Base-by-base conservation (phyloP, 2,113 vertebrate species). In the Neotragus moschatus region DNA sequence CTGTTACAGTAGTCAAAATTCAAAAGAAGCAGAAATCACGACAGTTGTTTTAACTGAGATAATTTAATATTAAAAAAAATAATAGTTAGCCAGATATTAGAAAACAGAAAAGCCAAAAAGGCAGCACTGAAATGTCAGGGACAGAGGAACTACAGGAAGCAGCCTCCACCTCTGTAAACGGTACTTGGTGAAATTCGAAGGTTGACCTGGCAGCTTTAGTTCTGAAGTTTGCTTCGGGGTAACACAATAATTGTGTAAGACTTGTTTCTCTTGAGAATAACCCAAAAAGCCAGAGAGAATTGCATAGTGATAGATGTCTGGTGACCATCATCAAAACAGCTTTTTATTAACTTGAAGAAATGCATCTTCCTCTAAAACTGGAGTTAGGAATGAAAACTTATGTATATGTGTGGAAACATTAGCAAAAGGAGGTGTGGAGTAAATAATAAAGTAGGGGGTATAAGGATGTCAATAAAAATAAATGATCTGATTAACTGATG, bases 401-500 rank as follows among this genome's bases (percentile, higher is more conserved):
- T 19, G 36, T 36, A 70, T 63, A 1, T 21, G 30, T 39, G 17
- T 91, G n/a, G 45, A 77, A 89, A 49, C 16, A 43, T 86, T 45
- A 95, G 28, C 36, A 77, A 60, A 90, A 63, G 56, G 8, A 33
- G 26, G 19, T 89, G 15, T 30, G 58, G 7, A 61, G 5, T 84
- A 89, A 86, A 53, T 87, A 73, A 84, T 45, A 86, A 26, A 82
- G 15, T 61, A 75, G 23, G 90, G 3, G 8, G 2, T 45, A 30
- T 77, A 95, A 84, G 19, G 56, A 66, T 82, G 21, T 84, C 66
- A 94, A 4, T 26, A 70, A 47, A 90, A 96, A 87, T 55, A 96
- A 92, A 66, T 81, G n/a, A 55, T 55, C 55, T 43, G 28, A 92
- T 51, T 91, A 87, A 97, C 96, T 96, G 45, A 98, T 79, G 89